phyloP scores from a whole-genome alignment of 2,888 invertebrate genomes.

The Orchesella flavescens region DNA sequence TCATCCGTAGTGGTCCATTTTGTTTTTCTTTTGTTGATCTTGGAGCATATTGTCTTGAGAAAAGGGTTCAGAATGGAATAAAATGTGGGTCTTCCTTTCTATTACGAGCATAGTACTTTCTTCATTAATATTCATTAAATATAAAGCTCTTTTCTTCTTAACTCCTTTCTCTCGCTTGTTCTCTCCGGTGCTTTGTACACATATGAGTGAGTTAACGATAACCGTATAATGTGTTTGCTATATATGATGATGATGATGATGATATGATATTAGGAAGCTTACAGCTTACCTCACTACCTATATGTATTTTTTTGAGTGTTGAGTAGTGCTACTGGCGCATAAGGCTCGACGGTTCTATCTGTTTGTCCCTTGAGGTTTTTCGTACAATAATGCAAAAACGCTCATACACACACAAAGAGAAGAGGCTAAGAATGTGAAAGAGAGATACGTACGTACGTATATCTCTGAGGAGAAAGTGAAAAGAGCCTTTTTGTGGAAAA shows the following conservation, averaged over 20 bases:
- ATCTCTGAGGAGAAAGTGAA: background rate
- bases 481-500: background rate
- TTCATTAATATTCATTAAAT: conserved; percentile 69
- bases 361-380: conserved; percentile 12
- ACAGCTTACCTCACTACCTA: background rate
- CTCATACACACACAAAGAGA: background rate
- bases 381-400: conserved; percentile 7
- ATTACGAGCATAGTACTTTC: conserved; percentile 21
- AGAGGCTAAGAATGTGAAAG: background rate
- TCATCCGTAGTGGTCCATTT: too few relatives aligned
- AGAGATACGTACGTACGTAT: background rate
- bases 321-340: background rate
- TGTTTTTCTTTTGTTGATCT: conserved; percentile 17
- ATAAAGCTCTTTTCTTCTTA: conserved; percentile 52
- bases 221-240: background rate
- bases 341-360: background rate
- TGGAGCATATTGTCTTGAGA: background rate
- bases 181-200: background rate
- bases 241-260: too few relatives aligned
- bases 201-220: conserved; percentile 3
- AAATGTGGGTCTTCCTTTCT: conserved; percentile 26
- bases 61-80: background rate
- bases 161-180: conserved; percentile 27
- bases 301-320: background rate
- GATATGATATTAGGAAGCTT: background rate